Percentiles rank a stretch among this genome's conserved stretches.
These are phyloP conservation scores for Bimastos eiseni DNA, from an alignment of 2,888 invertebrate genomes.

Conservation along the genomic window DNA sequence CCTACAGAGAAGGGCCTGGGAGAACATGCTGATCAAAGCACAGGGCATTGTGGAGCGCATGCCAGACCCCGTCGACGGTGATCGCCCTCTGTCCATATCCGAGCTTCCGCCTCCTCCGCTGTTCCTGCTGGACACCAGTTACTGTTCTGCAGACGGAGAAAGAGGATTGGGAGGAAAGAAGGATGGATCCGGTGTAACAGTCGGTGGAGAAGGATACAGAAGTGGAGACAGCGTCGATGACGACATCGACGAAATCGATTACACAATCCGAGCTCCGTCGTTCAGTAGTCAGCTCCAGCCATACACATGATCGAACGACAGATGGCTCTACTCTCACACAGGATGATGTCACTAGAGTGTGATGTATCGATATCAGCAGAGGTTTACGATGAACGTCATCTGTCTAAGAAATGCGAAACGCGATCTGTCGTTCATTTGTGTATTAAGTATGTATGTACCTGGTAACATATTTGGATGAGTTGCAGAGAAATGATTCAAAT, in stretches of 20 bases:
- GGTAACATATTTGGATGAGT: neutral
- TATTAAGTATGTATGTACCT: neutral
- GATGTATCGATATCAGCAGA: neutral
- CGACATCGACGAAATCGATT: slow-evolving; percentile 29
- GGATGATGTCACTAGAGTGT: neutral
- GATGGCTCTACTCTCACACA: neutral
- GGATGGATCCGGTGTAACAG: neutral
- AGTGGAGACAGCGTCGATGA: slow-evolving; percentile 42
- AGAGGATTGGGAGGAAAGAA: neutral
- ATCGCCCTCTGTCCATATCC: slow-evolving; percentile 33
- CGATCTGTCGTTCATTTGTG: neutral
- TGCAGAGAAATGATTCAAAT: neutral
- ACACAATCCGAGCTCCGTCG: slow-evolving; percentile 14
- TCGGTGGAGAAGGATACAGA: slow-evolving; percentile 40
- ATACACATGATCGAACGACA: slow-evolving; percentile 8
- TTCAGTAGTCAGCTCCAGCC: slow-evolving; percentile 2
- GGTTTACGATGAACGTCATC: neutral
- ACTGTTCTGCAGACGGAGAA: slow-evolving; percentile 39
- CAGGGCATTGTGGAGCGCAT: neutral
- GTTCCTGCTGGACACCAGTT: slow-evolving; percentile 39
- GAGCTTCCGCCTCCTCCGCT: slow-evolving; percentile 41
- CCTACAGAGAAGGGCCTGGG: slow-evolving; percentile 41
- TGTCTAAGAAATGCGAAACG: neutral
- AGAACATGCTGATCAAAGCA: slow-evolving; percentile 35
- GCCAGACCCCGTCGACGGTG: neutral